Conservation (phyloP, 2,797 vertebrate genomes). For the Dipus sagitta region DNA sequence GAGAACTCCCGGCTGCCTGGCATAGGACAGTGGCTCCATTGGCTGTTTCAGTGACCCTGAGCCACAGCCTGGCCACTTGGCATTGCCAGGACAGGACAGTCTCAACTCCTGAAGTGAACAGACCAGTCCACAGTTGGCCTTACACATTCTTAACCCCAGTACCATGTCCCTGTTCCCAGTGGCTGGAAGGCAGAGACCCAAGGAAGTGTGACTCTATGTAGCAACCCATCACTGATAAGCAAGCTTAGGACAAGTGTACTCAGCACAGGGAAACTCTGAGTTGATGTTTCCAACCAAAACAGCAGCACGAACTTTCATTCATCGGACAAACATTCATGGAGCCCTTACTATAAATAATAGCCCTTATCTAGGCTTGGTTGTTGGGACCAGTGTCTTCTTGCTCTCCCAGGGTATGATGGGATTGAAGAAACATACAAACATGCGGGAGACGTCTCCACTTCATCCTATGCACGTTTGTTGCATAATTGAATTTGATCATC, state of each 20-base stretch:
- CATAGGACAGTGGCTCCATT: not conserved
- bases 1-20: not conserved
- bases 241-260: not conserved
- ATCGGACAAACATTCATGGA: not conserved
- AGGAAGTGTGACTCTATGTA: not conserved
- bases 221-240: not conserved
- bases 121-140: not conserved
- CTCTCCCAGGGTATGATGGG: not conserved
- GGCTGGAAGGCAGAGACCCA: not conserved
- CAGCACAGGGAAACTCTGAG: not conserved
- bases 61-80: not conserved
- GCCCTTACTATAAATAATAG: not conserved
- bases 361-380: not conserved
- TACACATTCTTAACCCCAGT: not conserved
- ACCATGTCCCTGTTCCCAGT: not conserved
- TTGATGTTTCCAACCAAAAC: not conserved
- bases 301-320: not conserved
- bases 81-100: not conserved
- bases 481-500: conserved; percentile 66
- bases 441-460: not conserved
- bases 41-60: not conserved
- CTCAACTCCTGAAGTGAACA: not conserved
- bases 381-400: not conserved
- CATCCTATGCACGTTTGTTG: conserved; percentile 20
- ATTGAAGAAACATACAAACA: conserved; percentile 36